Evolutionary conservation across 2,113 vertebrate genomes (phyloP).

Genomic region (Hassar affinis): DNA sequence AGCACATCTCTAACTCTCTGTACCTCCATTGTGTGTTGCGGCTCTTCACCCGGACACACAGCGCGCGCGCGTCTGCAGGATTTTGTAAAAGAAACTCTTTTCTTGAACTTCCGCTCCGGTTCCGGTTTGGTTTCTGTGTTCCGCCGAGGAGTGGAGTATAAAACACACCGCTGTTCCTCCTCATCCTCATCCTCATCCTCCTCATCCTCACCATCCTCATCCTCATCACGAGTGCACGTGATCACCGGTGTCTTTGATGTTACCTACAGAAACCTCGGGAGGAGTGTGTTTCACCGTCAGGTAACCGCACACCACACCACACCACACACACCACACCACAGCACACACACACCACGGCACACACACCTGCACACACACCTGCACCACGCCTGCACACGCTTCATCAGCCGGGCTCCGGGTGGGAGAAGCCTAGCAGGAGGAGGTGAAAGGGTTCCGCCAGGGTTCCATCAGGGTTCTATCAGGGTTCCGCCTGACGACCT

Average conservation of each 20-base stretch:
- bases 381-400: background rate
- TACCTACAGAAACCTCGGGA: constrained; percentile 76
- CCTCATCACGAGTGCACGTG: constrained; percentile 48
- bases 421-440: too few species aligned
- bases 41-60: background rate
- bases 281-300: constrained; percentile 79
- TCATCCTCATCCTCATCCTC: constrained; percentile 17
- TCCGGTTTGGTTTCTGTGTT: background rate
- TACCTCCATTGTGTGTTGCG: constrained; percentile 28
- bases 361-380: background rate
- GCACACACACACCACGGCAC: background rate
- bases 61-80: constrained; percentile 5
- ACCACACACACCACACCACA: background rate
- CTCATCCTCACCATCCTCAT: constrained; percentile 16
- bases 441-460: too few species aligned
- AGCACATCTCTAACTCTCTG: constrained; percentile 28
- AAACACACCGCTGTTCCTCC: constrained; percentile 5
- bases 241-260: constrained; percentile 69
- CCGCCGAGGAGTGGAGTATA: background rate
- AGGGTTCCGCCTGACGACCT: too few species aligned
- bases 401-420: background rate
- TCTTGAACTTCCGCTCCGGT: constrained; percentile 49
- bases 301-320: constrained; percentile 65
- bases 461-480: too few species aligned
- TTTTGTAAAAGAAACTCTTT: background rate